A percentile compares a stretch with the other conserved stretches of the same genome.
Conservation (phyloP, 2,888 invertebrate species). For the Ichneumon xanthorius region DNA sequence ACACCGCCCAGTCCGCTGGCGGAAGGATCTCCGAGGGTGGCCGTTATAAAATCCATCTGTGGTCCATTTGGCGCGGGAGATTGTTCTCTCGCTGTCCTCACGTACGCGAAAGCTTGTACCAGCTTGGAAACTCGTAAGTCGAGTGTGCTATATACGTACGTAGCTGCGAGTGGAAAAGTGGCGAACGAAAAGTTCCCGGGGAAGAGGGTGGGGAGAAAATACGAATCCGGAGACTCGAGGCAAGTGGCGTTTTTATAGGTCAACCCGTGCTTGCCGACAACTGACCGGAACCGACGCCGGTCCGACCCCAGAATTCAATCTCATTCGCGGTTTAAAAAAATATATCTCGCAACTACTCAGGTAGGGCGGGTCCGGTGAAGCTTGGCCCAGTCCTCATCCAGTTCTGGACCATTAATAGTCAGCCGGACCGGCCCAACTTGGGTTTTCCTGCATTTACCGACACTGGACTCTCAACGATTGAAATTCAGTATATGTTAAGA, state of each 20-base stretch:
- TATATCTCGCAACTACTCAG: too few species aligned
- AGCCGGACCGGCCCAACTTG: too few species aligned
- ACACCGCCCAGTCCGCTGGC: conserved; percentile 4
- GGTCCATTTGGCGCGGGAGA: conserved; percentile 44
- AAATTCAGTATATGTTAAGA: too few species aligned
- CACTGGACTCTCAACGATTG: too few species aligned
- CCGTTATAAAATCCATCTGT: conserved; percentile 65
- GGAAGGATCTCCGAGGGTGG: conserved; percentile 43
- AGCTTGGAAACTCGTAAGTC: conserved; percentile 22
- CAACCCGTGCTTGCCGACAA: neutral
- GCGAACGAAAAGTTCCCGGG: conserved; percentile 4
- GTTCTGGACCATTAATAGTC: too few species aligned
- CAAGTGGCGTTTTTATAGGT: conserved; percentile 10
- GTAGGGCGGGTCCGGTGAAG: too few species aligned
- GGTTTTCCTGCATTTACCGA: too few species aligned
- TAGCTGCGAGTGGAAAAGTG: neutral
- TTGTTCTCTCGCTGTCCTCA: conserved; percentile 17
- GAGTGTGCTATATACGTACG: neutral
- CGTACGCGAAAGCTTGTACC: conserved; percentile 29
- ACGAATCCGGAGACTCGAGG: neutral
- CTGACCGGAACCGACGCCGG: conserved; percentile 13
- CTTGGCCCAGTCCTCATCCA: too few species aligned
- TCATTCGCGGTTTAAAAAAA: too few species aligned
- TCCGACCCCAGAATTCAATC: neutral
- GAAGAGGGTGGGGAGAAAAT: too few species aligned